Evolutionary conservation across 2,888 invertebrate genomes (phyloP).

Genomic region (Caenorhabditis sp.): DNA sequence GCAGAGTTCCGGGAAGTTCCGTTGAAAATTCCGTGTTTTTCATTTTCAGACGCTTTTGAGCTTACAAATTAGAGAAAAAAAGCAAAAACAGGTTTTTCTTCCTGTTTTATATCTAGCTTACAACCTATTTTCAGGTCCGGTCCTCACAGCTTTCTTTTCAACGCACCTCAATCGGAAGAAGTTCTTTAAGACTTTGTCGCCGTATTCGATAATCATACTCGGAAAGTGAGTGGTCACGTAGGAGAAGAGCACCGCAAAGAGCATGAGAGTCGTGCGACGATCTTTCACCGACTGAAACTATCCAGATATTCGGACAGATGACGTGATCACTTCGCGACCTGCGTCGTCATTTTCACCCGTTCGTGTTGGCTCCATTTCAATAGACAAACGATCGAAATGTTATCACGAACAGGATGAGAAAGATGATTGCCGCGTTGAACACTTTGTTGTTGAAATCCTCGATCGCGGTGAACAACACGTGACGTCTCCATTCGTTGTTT

Average conservation of each 20-base stretch:
- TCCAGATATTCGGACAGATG: not conserved
- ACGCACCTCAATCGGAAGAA: no score
- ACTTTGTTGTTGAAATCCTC: constrained; percentile 12
- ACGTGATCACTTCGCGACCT: not conserved
- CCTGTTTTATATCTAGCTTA: no score
- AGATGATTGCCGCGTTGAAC: constrained; percentile 30
- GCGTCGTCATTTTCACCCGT: constrained; percentile 29
- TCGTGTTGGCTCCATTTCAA: constrained; percentile 18
- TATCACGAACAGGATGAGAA: constrained; percentile 18
- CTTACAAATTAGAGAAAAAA: no score
- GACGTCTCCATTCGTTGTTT: not conserved
- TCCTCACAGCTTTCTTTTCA: no score
- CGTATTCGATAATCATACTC: constrained; percentile 32
- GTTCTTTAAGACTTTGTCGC: no score
- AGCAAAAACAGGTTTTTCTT: no score
- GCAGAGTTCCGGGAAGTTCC: no score
- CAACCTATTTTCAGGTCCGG: no score
- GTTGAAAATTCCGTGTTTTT: no score
- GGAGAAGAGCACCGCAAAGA: constrained; percentile 17
- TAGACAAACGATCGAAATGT: constrained; percentile 18
- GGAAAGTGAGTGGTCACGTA: constrained; percentile 33
- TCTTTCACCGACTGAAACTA: constrained; percentile 16
- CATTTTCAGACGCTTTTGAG: no score
- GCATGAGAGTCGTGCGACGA: constrained; percentile 17
- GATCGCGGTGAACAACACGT: not conserved